Conservation (phyloP, 1,140 invertebrate genomes). For the Parapsyche elsis region DNA sequence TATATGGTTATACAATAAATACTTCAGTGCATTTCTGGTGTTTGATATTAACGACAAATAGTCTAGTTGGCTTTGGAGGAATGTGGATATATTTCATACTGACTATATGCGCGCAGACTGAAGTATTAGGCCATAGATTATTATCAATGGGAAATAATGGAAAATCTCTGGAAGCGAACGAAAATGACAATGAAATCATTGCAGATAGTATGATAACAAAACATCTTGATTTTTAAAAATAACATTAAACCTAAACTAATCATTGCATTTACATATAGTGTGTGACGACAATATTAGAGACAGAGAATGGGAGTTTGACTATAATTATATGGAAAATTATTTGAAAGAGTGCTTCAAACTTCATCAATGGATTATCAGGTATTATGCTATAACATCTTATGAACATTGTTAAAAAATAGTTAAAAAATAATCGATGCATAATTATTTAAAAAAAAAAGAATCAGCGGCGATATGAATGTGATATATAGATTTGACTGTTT, state of each 20-base stretch:
- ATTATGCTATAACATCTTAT: constrained; percentile 15
- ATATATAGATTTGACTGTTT: constrained; percentile 41
- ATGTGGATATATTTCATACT: constrained; percentile 45
- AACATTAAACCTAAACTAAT: no score
- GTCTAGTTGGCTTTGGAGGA: constrained; percentile 24
- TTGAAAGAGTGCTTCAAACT: constrained; percentile 13
- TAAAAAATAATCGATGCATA: neutral
- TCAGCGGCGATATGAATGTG: constrained; percentile 26
- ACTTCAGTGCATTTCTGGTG: neutral
- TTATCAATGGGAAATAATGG: constrained; percentile 6
- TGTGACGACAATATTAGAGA: no score
- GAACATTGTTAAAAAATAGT: neutral
- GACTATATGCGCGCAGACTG: constrained; percentile 38
- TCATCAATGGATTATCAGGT: constrained; percentile 38
- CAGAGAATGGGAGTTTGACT: neutral
- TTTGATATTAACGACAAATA: neutral
- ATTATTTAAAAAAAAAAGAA: constrained; percentile 21
- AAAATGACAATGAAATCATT: neutral
- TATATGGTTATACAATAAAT: constrained; percentile 24
- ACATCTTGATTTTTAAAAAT: neutral
- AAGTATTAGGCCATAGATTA: constrained; percentile 32
- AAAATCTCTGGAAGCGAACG: constrained; percentile 11
- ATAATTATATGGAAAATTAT: neutral
- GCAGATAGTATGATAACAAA: neutral
- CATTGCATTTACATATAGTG: no score